Percentiles rank a stretch among this genome's conserved stretches.
Conservation (phyloP, 2,888 invertebrate species). For the Oligia latruncula region DNA sequence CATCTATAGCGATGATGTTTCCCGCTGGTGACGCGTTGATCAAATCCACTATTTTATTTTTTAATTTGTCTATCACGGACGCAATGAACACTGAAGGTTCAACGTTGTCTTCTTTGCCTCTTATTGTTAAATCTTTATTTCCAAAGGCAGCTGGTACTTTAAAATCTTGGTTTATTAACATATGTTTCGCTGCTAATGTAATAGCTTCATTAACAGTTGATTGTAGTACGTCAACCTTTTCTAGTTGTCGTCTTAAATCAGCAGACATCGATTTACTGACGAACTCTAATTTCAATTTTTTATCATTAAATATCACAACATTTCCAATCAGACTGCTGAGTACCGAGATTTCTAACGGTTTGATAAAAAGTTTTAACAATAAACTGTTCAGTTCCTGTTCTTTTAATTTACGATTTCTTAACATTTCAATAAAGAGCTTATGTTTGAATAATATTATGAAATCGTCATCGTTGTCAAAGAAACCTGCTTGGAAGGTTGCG, state of each 20-base stretch:
- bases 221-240: slow-evolving; percentile 20
- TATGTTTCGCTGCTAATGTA: slow-evolving; percentile 18
- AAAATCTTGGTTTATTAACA: slow-evolving; percentile 13
- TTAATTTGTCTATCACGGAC: slow-evolving; percentile 8
- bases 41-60: slow-evolving; percentile 7
- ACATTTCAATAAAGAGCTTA: slow-evolving; percentile 27
- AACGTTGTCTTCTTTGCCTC: slow-evolving; percentile 28
- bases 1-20: slow-evolving; percentile 34
- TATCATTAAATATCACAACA: slow-evolving; percentile 27
- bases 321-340: slow-evolving; percentile 38
- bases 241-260: slow-evolving; percentile 21
- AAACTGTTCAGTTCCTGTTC: neutral
- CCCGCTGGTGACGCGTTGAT: neutral
- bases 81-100: neutral
- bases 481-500: slow-evolving; percentile 38
- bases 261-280: slow-evolving; percentile 12
- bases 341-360: slow-evolving; percentile 7
- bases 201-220: slow-evolving; percentile 38
- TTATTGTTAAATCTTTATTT: slow-evolving; percentile 53
- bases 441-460: slow-evolving; percentile 40
- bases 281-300: slow-evolving; percentile 36
- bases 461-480: slow-evolving; percentile 34
- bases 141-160: slow-evolving; percentile 45
- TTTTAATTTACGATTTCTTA: slow-evolving; percentile 23
- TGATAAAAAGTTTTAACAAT: slow-evolving; percentile 14